Base-by-base conservation (phyloP, 2,113 vertebrate genomes). In the Larimichthys crocea region DNA sequence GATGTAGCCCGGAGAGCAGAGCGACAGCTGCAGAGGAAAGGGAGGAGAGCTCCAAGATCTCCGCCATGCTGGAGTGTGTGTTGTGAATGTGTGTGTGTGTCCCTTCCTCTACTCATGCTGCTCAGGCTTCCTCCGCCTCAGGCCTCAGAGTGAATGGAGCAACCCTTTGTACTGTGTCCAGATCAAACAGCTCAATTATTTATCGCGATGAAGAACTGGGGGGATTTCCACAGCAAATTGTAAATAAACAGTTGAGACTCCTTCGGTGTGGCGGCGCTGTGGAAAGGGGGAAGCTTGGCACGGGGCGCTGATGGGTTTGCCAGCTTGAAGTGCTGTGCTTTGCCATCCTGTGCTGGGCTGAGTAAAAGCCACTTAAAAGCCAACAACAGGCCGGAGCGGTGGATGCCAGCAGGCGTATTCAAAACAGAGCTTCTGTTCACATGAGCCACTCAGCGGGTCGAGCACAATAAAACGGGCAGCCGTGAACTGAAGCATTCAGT, bases 151-250 rank as follows among this genome's bases (percentile, higher is more conserved):
- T 62, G 75, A 83, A 77, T 2, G 62, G 69, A 91, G 79, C 88
- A 89, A 79, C 85, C 82, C 94, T 95, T 94, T 95, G 93, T 94
- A 91, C 90, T 75, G 78, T 80, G 84, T 94, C 94, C 93, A 94
- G 86, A 92, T 92, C 92, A 92, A 94, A 94, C 91, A 92, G 85
- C 84, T 95, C 87, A 93, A 95, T 94, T 93, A 94, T 95, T 94
- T 87, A 94, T 91, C 22, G 35, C 79, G 50, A 80, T 64, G 75
- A 91, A 91, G 92, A 90, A 84, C 90, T 74, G 74, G 74, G 35
- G 35, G 90, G 85, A 92, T 94, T 93, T 92, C 92, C 91, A 87
- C 82, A 74, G 92, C 89, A 94, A 94, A 94, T 90, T 90, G 90
- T 93, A 94, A 94, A 93, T 93, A 94, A 95, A 94, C 93, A 94